Evolutionary conservation across 2,888 invertebrate genomes (phyloP).

Genomic region (Lasioglossum leucozonium): DNA sequence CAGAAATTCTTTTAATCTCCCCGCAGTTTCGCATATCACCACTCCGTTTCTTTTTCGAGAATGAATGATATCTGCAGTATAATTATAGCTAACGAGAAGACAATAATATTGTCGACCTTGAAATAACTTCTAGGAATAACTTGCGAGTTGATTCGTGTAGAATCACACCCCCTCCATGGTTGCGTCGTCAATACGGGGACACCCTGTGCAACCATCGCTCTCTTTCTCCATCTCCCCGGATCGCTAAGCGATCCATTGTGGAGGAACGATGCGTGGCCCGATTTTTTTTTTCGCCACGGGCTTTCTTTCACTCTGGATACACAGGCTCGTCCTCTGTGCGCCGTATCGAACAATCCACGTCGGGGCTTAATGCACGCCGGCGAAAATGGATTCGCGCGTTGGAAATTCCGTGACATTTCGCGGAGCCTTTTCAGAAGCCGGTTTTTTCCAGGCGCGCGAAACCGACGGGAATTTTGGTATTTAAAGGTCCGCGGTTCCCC

Average conservation of each 20-base stretch:
- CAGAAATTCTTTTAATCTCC: too few species aligned
- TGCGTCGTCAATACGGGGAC: not conserved
- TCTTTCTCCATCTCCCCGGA: not conserved
- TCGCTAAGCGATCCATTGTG: slow-evolving; percentile 81
- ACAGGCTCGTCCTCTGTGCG: slow-evolving; percentile 2
- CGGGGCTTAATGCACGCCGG: slow-evolving; percentile 43
- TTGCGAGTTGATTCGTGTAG: too few species aligned
- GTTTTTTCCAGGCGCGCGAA: slow-evolving; percentile 5
- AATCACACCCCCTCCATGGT: not conserved
- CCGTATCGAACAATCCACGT: slow-evolving; percentile 49
- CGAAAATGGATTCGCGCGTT: slow-evolving; percentile 43
- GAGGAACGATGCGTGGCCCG: slow-evolving; percentile 60
- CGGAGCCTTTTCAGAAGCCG: slow-evolving; percentile 2
- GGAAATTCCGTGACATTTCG: slow-evolving; percentile 41
- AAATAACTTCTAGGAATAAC: too few species aligned
- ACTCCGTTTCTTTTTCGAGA: too few species aligned
- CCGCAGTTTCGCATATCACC: too few species aligned
- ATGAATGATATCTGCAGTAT: too few species aligned
- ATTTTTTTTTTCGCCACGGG: slow-evolving; percentile 62
- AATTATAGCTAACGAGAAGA: too few species aligned
- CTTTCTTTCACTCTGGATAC: slow-evolving; percentile 42
- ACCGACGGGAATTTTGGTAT: slow-evolving; percentile 9
- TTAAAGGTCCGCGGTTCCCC: not conserved
- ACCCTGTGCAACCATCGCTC: not conserved
- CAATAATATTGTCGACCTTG: too few species aligned